Base-by-base conservation (phyloP, 2,113 vertebrate genomes). In the Dicrurus megarhynchus region DNA sequence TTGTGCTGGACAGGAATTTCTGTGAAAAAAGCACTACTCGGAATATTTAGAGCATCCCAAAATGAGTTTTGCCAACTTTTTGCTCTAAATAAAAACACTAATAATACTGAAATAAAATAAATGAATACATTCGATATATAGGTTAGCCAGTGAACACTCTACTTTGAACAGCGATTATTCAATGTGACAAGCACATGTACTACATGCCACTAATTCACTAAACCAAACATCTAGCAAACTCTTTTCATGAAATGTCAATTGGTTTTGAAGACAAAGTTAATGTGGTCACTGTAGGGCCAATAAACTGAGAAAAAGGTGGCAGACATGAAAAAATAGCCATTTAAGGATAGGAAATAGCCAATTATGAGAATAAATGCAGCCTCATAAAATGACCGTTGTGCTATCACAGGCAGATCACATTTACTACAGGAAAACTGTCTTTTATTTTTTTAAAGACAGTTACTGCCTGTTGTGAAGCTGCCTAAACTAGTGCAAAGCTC, bases 331-430 rank as follows among this genome's bases (percentile, higher is more conserved):
- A 96, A 96, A 98, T 85, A 97, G 92, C 65, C 76, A 89, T 96
- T 98, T 97, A 95, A 97, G 85, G 73, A 89, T 35, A 96, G 71
- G 91, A 96, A 97, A 95, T 46, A 96, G 93, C 64, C 94, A 97
- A 97, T 97, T 98, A 96, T 9, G 60, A 89, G 93, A 96, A 61
- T 84, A 95, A 95, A 95, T 52, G 53, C 4, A 8, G 49, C 39
- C 85, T 80, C 21, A 32, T 70, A 92, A 96, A 95, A 59, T 14
- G 18, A 21, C 64, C 9, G 4, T 39, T 60, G 27, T 28, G 69
- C 30, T 73, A 87, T 68, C 42, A 85, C 39, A 52, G n/a, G 52
- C 41, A 93, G 71, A 95, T 68, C 65, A 85, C 74, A 89, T 87
- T 80, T 89, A 65, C 80, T 89, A 63, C 9, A 87, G 44, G 53